These are phyloP conservation scores for Kryptolebias marmoratus DNA, from an alignment of 2,113 vertebrate genomes.

Conservation along the genomic window DNA sequence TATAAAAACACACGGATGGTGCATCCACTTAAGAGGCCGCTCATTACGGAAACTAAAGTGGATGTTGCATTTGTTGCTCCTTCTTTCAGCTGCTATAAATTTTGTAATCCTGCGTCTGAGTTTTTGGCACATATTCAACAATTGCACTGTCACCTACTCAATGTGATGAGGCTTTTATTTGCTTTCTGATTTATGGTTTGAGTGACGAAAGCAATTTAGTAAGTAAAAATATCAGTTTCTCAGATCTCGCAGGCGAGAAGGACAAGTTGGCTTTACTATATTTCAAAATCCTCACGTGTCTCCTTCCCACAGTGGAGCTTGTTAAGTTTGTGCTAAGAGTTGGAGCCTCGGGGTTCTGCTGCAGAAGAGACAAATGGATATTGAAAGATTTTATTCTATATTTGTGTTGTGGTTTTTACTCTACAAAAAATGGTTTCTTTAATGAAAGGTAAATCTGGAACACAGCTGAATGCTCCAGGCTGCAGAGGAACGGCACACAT, in stretches of 20 bases:
- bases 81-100: neutral
- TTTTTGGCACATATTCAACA: neutral
- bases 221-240: neutral
- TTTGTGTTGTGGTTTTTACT: too few species aligned
- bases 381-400: too few species aligned
- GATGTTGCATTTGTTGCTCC: neutral
- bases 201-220: neutral
- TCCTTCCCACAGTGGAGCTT: too few species aligned
- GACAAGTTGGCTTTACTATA: neutral
- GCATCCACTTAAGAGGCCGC: neutral
- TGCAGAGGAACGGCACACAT: neutral
- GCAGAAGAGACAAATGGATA: neutral
- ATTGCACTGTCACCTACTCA: neutral
- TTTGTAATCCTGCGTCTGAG: neutral
- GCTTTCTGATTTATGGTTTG: neutral
- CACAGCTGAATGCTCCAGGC: neutral
- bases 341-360: neutral
- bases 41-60: neutral
- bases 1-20: neutral
- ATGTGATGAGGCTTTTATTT: neutral
- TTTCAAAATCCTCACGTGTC: neutral
- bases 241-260: neutral
- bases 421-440: neutral
- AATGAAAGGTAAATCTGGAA: neutral
- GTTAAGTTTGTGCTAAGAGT: neutral